Evolutionary conservation across 2,797 vertebrate species (phyloP).

Genomic region (Holocentrus rufus): DNA sequence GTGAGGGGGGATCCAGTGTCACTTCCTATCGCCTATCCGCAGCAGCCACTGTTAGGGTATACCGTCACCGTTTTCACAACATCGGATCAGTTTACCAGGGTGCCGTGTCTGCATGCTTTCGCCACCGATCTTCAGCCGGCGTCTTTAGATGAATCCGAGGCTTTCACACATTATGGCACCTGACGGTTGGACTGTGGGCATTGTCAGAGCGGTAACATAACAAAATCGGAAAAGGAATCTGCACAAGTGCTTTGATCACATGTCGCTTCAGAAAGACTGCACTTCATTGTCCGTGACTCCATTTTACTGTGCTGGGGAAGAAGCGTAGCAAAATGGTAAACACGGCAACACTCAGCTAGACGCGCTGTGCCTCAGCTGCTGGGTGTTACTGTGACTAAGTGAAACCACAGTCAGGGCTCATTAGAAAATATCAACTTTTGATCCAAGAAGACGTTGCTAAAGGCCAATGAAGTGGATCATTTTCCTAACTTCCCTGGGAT

Average conservation of each 20-base stretch:
- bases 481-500: conserved; percentile 47
- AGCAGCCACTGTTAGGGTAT: conserved; percentile 71
- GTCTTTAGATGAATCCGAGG: conserved; percentile 42
- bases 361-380: conserved; percentile 8
- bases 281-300: conserved; percentile 49
- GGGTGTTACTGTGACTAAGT: conserved; percentile 41
- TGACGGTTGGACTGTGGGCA: conserved; percentile 63
- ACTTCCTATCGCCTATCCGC: conserved; percentile 75
- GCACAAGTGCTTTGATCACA: conserved; percentile 64
- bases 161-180: conserved; percentile 59
- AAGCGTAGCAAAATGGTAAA: conserved; percentile 25
- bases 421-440: conserved; percentile 51
- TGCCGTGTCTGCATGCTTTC: conserved; percentile 46
- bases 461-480: conserved; percentile 56
- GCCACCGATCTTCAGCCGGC: conserved; percentile 41
- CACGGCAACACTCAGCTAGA: conserved; percentile 21
- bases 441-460: conserved; percentile 51
- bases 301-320: conserved; percentile 55
- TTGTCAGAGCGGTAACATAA: conserved; percentile 47
- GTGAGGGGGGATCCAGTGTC: conserved; percentile 78
- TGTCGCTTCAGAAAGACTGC: conserved; percentile 36
- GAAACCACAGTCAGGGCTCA: conserved; percentile 52
- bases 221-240: conserved; percentile 43
- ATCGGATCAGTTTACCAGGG: conserved; percentile 62
- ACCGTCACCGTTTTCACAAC: conserved; percentile 75